A percentile compares a stretch with the other conserved stretches of the same genome.
phyloP scores from a whole-genome alignment of 2,888 invertebrate genomes.

The Papilio demoleus region DNA sequence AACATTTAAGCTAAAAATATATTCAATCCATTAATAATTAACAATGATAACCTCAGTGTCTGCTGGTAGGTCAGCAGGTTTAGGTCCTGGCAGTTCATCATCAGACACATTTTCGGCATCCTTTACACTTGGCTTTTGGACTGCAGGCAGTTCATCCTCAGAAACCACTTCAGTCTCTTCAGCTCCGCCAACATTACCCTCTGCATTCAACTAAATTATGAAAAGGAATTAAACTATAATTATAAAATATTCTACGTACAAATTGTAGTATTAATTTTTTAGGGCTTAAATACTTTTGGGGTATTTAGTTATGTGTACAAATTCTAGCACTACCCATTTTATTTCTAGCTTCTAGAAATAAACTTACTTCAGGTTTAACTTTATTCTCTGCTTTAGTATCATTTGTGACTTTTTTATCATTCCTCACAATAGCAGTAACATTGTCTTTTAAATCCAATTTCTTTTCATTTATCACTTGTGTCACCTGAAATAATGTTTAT shows the following conservation, averaged over 20 bases:
- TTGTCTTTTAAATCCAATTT: neutral
- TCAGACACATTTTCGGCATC: conserved; percentile 93
- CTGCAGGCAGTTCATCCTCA: conserved; percentile 90
- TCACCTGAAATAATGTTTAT: neutral
- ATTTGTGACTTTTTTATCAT: neutral
- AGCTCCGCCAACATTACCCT: conserved; percentile 77
- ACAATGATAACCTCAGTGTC: conserved; percentile 84
- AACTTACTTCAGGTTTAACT: neutral
- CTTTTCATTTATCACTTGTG: neutral
- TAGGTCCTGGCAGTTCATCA: conserved; percentile 89
- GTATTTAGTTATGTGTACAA: too few species aligned
- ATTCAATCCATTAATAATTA: neutral
- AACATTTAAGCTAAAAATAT: neutral
- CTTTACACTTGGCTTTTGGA: conserved; percentile 89
- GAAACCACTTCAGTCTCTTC: conserved; percentile 94
- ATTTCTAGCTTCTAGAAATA: too few species aligned
- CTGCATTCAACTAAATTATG: conserved; percentile 37
- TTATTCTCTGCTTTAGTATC: neutral
- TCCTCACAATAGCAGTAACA: neutral
- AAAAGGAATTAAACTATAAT: too few species aligned
- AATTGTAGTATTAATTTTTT: too few species aligned
- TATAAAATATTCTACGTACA: too few species aligned
- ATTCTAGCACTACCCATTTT: too few species aligned
- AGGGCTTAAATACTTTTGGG: too few species aligned
- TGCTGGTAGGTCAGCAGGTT: conserved; percentile 87